Evolutionary conservation across 1,140 invertebrate species (phyloP).

Genomic region (Orchestia grillus): DNA sequence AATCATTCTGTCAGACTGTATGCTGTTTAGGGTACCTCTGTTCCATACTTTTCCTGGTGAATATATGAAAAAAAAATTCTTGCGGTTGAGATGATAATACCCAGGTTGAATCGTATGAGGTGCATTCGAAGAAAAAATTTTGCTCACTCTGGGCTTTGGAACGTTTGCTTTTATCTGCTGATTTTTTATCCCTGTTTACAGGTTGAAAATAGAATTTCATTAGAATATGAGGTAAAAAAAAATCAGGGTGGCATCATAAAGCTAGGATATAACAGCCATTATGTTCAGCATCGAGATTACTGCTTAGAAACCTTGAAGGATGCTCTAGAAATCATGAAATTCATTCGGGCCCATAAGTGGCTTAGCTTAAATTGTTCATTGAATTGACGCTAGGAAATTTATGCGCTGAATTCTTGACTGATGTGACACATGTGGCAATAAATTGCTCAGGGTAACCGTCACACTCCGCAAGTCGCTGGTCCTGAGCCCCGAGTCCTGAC

Average conservation of each 20-base stretch:
- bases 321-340: too few species aligned
- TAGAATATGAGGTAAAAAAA: not conserved
- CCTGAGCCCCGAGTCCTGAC: too few species aligned
- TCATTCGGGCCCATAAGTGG: too few species aligned
- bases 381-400: not conserved
- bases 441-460: too few species aligned
- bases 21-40: not conserved
- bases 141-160: not conserved
- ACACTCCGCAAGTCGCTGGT: too few species aligned
- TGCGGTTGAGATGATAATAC: not conserved
- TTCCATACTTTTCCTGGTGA: not conserved
- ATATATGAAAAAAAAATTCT: not conserved
- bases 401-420: too few species aligned
- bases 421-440: too few species aligned
- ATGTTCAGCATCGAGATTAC: not conserved
- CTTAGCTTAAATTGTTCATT: not conserved
- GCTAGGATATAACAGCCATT: not conserved
- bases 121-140: not conserved
- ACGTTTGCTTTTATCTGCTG: not conserved
- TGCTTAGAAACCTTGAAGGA: too few species aligned
- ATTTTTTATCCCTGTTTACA: not conserved
- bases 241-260: too few species aligned
- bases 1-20: not conserved
- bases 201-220: not conserved
- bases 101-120: not conserved